Conservation (phyloP, 2,888 invertebrate species). For the Machimus atricapillus region DNA sequence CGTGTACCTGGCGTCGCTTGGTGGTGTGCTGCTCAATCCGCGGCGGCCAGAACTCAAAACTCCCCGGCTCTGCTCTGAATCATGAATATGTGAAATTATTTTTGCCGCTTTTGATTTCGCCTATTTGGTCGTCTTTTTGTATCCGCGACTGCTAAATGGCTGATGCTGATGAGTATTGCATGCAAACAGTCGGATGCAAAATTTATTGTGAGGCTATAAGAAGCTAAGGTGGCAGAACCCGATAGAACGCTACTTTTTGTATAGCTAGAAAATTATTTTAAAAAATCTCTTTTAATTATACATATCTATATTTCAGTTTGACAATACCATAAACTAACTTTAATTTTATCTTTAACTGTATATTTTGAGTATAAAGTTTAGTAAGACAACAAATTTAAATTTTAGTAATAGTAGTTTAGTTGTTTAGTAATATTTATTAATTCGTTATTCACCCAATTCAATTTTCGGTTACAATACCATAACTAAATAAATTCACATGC, state of each 20-base stretch:
- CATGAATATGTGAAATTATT: conserved; percentile 24
- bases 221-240: not conserved
- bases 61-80: conserved; percentile 4
- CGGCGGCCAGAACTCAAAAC: not conserved
- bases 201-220: not conserved
- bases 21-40: not conserved
- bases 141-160: not conserved
- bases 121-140: not conserved
- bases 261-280: too few relatives aligned
- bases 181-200: conserved; percentile 1
- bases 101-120: not conserved
- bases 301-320: too few relatives aligned
- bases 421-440: too few relatives aligned
- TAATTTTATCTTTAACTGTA: too few relatives aligned
- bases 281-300: too few relatives aligned
- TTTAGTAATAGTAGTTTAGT: too few relatives aligned
- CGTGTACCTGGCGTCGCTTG: not conserved
- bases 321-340: too few relatives aligned
- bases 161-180: not conserved
- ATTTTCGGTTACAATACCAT: too few relatives aligned
- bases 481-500: too few relatives aligned
- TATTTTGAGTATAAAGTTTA: too few relatives aligned
- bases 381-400: too few relatives aligned
- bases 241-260: not conserved
- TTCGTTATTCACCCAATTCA: too few relatives aligned